Evolutionary conservation across 2,888 invertebrate species (phyloP).

Genomic region (Clanis bilineata): DNA sequence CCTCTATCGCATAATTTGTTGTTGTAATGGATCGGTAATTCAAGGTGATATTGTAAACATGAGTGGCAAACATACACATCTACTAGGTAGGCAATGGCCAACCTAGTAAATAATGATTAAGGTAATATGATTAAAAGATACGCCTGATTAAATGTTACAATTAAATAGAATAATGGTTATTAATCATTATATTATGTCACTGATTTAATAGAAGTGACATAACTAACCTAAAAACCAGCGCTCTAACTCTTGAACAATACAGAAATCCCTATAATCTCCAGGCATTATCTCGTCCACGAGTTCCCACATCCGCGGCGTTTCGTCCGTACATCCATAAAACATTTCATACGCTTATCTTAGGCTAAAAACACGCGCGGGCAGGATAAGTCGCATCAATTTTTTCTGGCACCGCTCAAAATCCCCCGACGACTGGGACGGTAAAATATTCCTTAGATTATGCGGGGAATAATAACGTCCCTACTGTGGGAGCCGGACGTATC

Average conservation of each 20-base stretch:
- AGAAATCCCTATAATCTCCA: no score
- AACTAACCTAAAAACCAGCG: not conserved
- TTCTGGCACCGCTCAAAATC: constrained; percentile 68
- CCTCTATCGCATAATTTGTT: no score
- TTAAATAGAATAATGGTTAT: no score
- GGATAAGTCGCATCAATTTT: constrained; percentile 78
- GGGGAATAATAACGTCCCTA: constrained; percentile 63
- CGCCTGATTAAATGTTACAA: no score
- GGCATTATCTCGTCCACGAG: not conserved
- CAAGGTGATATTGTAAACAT: no score
- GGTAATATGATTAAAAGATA: no score
- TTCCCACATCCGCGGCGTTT: constrained; percentile 27
- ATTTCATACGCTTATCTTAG: constrained; percentile 53
- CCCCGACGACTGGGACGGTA: constrained; percentile 65
- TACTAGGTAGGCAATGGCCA: no score
- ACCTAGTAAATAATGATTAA: no score
- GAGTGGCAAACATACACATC: no score
- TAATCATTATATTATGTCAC: not conserved
- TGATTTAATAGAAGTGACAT: not conserved
- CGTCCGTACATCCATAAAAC: constrained; percentile 61
- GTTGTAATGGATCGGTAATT: no score
- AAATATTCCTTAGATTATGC: constrained; percentile 76
- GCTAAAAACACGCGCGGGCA: constrained; percentile 53
- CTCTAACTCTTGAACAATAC: not conserved
- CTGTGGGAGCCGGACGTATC: constrained; percentile 10